Evolutionary conservation across 1,140 invertebrate species (phyloP), one percentile per base, ranked within the genome.

Genomic region (Babylonia areolata): DNA sequence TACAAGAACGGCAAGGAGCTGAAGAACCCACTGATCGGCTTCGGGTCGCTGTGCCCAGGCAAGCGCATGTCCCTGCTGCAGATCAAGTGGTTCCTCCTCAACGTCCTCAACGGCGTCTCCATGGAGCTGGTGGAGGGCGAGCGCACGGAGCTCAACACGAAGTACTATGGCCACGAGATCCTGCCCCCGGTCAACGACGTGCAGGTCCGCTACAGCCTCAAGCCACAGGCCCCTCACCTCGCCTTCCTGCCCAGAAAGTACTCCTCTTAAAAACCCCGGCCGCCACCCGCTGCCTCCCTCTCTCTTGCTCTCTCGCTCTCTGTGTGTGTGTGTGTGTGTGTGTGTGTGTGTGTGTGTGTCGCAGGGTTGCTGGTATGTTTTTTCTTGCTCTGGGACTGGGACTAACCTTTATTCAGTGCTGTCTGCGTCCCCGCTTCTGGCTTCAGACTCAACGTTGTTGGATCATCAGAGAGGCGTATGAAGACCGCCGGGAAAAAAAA

Each of bases 101-200:
- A 92, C 37, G 85, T 93, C 5, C 87, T 94, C 42, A 89, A 94
- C 86, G 88, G 77, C 40, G 94, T 94, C 89, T 90, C 94, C 80
- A 87, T 94, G 42, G 88, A 92, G 85, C 86, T 94, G 0, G 83
- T 86, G n/a, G 91, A 91, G 2, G 93, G 93, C 6, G 90, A 93
- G 87, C 86, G 85, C 39, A 91, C 92, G 33, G 84, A 89, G 39
- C 88, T 89, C 31, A 93, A 93, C 81, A 89, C 90, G 28, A 81
- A 90, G 54, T 94, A 93, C 85, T 91, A 94, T 87, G 94, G 94
- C 73, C 94, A 94, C 88, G 94, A 94, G 89, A 94, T 94, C 87
- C 88, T 94, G 31, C 94, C 94, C 37, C 93, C 94, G 58, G 89
- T 89, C 79, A 91, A 92, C 78, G 94, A 94, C 80, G 93, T 94